Evolutionary conservation across 2,888 invertebrate species (phyloP), one percentile per base, ranked within the genome.

Genomic region (Drosophila hamatofila): DNA sequence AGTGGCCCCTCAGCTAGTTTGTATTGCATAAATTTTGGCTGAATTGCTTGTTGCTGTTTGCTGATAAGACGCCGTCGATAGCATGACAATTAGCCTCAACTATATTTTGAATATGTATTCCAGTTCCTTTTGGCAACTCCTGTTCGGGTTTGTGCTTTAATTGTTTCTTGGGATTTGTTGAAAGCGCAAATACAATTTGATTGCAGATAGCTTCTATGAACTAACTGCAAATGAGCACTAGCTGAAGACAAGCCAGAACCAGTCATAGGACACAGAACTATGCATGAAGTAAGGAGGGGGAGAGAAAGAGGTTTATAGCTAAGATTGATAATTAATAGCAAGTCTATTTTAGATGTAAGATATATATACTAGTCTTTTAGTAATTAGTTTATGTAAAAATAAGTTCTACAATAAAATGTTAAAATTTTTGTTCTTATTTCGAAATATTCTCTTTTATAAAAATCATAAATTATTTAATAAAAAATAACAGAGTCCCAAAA

Each of bases 71-170:
- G 74, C 68, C 48, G 48, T 83, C 89, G 84, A 84, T 84, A 81
- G 89, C 87, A 76, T 81, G 89, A 84, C 84, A 84, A 84, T 84
- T 84, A 84, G 89, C 76, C 84, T 56, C 75, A 78, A 89, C 84
- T 75, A 83, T 79, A 76, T 75, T 83, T 69, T 54, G 78, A 74
- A 83, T 78, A 69, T 75, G 33, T 71, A 58, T 46, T 64, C 1
- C 33, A 11, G 9, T 30, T 72, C 41, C 35, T 39, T 6, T 5
- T 49, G n/a, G 16, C 46, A 23, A 14, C 27, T 12, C 27, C 37
- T 49, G 65, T 54, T 52, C 60, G 67, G 68, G 61, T 27, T 57
- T 6, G 18, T 49, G 54, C 68, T 64, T 69, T 89, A 84, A 84
- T 88, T 84, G 78, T 88, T 84, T 84, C 89, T 85, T 83, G 62